Percentiles rank a stretch among this genome's conserved stretches.
phyloP scores from a whole-genome alignment of 2,888 invertebrate genomes.

The Syritta pipiens region DNA sequence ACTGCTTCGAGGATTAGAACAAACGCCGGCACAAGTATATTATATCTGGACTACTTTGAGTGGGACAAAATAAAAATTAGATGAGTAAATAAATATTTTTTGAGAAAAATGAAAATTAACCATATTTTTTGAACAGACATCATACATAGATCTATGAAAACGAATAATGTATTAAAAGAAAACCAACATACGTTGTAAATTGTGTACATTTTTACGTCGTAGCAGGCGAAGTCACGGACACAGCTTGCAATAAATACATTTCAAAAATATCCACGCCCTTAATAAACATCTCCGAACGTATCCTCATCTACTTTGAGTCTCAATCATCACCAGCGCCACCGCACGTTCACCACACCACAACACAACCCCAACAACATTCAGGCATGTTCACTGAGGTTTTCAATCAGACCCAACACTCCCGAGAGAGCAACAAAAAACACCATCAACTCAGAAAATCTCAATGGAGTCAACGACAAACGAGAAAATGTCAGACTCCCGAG shows the following conservation, averaged over 20 bases:
- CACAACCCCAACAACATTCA: slow-evolving; percentile 18
- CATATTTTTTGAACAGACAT: no score
- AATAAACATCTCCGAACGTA: slow-evolving; percentile 17
- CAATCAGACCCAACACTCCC: background rate
- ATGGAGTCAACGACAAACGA: slow-evolving; percentile 44
- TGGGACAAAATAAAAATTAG: no score
- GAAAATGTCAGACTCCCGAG: slow-evolving; percentile 66
- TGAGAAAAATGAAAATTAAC: no score
- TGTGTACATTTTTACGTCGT: no score
- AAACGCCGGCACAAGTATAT: no score
- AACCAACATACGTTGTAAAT: no score
- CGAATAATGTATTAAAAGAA: no score
- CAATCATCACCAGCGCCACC: slow-evolving; percentile 13
- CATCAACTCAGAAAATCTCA: slow-evolving; percentile 37
- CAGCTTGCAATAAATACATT: background rate
- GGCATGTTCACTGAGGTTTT: slow-evolving; percentile 23
- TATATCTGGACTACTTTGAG: no score
- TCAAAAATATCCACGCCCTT: background rate
- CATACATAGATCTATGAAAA: no score
- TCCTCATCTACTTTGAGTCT: background rate
- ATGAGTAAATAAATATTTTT: no score
- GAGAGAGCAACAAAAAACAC: slow-evolving; percentile 9
- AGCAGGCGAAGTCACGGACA: no score
- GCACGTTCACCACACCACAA: slow-evolving; percentile 17
- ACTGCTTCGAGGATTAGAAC: no score